Conservation (phyloP, 1,140 invertebrate species). For the Danaus melanippus region DNA sequence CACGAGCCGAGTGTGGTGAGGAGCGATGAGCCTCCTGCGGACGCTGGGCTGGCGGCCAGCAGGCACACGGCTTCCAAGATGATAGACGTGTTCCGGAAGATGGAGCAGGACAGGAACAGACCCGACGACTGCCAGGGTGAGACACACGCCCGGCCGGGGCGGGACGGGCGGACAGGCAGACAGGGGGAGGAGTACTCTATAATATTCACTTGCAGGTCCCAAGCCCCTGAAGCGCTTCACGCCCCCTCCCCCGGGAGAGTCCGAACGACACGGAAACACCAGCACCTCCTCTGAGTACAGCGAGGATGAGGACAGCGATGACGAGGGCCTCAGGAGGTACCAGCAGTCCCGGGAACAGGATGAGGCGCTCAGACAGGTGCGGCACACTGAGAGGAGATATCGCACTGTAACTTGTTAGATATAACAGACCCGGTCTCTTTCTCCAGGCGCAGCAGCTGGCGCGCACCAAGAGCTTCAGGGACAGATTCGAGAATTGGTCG, state of each 20-base stretch:
- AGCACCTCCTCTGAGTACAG: conserved; percentile 71
- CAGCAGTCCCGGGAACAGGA: conserved; percentile 70
- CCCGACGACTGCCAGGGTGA: conserved; percentile 72
- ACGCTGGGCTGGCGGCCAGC: conserved; percentile 71
- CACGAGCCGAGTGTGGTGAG: conserved; percentile 84
- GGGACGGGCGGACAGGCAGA: neutral
- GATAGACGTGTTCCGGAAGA: conserved; percentile 88
- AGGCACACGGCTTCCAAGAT: conserved; percentile 87
- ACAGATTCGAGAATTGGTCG: conserved; percentile 94
- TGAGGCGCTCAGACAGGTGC: conserved; percentile 73
- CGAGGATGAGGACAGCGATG: conserved; percentile 75
- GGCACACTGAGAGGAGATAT: too few relatives aligned
- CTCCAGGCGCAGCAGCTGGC: conserved; percentile 82
- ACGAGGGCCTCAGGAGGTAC: conserved; percentile 73
- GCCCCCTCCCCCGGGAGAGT: conserved; percentile 84
- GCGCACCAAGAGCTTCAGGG: conserved; percentile 87
- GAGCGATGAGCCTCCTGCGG: conserved; percentile 72
- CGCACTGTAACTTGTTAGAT: too few relatives aligned
- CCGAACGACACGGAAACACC: conserved; percentile 64
- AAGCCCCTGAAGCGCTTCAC: conserved; percentile 92
- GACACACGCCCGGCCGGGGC: neutral
- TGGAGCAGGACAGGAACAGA: conserved; percentile 81
- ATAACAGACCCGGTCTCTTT: too few relatives aligned
- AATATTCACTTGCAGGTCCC: conserved; percentile 64
- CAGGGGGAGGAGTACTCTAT: neutral